These are phyloP conservation scores for Galbula dea DNA, from an alignment of 2,113 vertebrate species.

Conservation along the genomic window DNA sequence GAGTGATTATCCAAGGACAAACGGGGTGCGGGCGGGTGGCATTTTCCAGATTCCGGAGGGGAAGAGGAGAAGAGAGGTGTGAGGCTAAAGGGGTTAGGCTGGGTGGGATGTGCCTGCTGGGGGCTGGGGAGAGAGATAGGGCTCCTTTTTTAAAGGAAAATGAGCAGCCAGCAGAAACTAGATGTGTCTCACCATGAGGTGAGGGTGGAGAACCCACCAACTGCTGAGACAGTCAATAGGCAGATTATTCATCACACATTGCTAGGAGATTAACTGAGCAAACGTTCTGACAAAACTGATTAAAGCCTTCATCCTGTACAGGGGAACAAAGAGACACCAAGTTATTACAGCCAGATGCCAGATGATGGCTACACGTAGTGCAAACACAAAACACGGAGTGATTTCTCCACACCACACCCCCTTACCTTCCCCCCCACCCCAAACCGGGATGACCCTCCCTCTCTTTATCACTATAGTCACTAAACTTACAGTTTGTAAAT, in stretches of 20 bases:
- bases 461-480: neutral
- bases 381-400: neutral
- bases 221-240: slow-evolving; percentile 77
- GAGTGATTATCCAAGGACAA: slow-evolving; percentile 54
- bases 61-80: neutral
- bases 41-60: slow-evolving; percentile 73
- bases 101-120: slow-evolving; percentile 21
- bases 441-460: neutral
- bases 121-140: slow-evolving; percentile 46
- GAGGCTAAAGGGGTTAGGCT: neutral
- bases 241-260: slow-evolving; percentile 77
- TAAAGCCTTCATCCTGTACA: slow-evolving; percentile 69
- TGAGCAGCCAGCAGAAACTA: slow-evolving; percentile 76
- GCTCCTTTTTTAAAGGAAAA: slow-evolving; percentile 66
- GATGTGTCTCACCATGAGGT: slow-evolving; percentile 72
- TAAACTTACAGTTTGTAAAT: slow-evolving; percentile 2
- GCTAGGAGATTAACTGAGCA: slow-evolving; percentile 79
- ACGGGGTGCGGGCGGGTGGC: neutral
- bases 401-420: no score
- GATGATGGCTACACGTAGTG: slow-evolving; percentile 27
- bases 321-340: slow-evolving; percentile 70
- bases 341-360: slow-evolving; percentile 57
- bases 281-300: slow-evolving; percentile 77
- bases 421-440: no score
- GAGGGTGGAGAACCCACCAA: slow-evolving; percentile 70